Percentiles rank a stretch among this genome's conserved stretches.
phyloP scores from a whole-genome alignment of 1,140 invertebrate species.

The Steinernema feltiae region DNA sequence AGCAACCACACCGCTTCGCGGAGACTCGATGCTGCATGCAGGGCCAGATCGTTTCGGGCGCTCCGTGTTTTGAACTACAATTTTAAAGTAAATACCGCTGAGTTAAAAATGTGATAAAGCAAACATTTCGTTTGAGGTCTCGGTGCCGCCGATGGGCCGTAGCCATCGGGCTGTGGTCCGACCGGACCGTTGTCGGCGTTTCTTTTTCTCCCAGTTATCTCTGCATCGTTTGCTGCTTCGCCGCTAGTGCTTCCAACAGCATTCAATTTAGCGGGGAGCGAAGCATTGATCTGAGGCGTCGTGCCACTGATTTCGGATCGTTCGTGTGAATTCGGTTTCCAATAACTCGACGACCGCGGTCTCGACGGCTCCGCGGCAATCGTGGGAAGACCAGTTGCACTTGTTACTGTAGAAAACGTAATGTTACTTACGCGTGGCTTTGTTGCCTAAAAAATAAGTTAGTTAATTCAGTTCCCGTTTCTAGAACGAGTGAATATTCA shows the following conservation, averaged over 20 bases:
- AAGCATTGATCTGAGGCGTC: background rate
- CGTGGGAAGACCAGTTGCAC: slow-evolving; percentile 51
- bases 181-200: background rate
- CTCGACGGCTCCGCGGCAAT: slow-evolving; percentile 55
- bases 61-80: background rate
- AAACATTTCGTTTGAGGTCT: background rate
- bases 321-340: slow-evolving; percentile 33
- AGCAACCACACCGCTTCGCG: background rate
- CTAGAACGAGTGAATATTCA: background rate
- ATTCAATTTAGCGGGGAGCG: background rate
- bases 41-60: background rate
- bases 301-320: slow-evolving; percentile 12
- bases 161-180: background rate
- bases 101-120: background rate
- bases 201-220: background rate
- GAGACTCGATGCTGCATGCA: too few relatives aligned
- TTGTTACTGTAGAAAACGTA: slow-evolving; percentile 55
- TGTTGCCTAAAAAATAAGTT: slow-evolving; percentile 45
- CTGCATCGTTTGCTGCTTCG: background rate
- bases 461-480: slow-evolving; percentile 16
- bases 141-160: background rate
- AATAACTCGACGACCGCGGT: slow-evolving; percentile 43
- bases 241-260: background rate
- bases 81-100: background rate
- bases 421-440: slow-evolving; percentile 56